phyloP scores from a whole-genome alignment of 1,140 invertebrate species.

The Tetranychus urticae region DNA sequence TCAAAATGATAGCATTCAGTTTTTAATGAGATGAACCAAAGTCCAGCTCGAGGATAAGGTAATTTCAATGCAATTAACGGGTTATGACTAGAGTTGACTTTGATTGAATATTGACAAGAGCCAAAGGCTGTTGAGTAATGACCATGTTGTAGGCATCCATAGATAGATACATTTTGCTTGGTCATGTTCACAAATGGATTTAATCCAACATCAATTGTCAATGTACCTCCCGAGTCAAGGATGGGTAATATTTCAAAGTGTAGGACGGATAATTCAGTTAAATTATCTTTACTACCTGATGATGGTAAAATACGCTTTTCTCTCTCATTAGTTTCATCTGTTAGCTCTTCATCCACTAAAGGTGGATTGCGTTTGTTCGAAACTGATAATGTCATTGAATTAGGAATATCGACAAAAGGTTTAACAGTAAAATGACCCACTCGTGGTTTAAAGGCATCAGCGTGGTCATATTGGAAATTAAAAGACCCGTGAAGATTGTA shows the following conservation, averaged over 20 bases:
- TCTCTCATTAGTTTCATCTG: background rate
- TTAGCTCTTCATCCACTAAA: background rate
- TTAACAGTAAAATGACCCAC: conserved; percentile 14
- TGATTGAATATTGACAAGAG: background rate
- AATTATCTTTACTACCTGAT: conserved; percentile 17
- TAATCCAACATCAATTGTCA: conserved; percentile 19
- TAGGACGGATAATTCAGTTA: conserved; percentile 18
- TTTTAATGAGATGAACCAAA: conserved; percentile 32
- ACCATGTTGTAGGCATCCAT: background rate
- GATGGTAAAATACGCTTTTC: background rate
- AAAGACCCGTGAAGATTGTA: conserved; percentile 20
- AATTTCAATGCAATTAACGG: conserved; percentile 27
- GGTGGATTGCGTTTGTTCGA: background rate
- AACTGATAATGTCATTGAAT: background rate
- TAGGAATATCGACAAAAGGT: background rate
- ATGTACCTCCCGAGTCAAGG: conserved; percentile 29
- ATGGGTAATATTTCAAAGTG: conserved; percentile 27
- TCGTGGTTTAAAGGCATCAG: conserved; percentile 8
- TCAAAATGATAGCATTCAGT: conserved; percentile 13
- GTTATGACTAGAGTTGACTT: background rate
- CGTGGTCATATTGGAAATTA: conserved; percentile 12
- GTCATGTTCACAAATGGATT: conserved; percentile 5
- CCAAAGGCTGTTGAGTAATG: background rate
- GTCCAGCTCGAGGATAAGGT: conserved; percentile 48
- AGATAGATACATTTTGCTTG: background rate